Evolutionary conservation across 1,140 invertebrate species (phyloP).

Genomic region (Ditylenchus dipsaci): DNA sequence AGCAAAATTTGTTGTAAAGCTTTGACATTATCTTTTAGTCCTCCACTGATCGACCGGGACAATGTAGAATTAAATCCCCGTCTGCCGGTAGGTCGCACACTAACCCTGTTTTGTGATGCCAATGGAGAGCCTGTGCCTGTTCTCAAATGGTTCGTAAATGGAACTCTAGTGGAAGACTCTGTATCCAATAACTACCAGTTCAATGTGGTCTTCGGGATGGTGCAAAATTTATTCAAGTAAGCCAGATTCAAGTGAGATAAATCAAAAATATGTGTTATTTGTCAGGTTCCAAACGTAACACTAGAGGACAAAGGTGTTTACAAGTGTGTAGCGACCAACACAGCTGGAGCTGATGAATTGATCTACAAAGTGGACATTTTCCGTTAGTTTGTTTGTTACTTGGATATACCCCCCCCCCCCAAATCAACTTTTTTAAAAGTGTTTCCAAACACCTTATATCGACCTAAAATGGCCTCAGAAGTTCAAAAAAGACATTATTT

Average conservation of each 20-base stretch:
- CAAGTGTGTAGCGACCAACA: constrained; percentile 43
- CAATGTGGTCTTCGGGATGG: constrained; percentile 33
- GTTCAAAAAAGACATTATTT: too few species aligned
- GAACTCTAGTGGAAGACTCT: constrained; percentile 28
- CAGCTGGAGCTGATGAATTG: constrained; percentile 46
- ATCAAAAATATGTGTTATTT: neutral
- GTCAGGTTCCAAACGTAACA: constrained; percentile 49
- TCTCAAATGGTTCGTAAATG: constrained; percentile 46
- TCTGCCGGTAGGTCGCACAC: constrained; percentile 43
- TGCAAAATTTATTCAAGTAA: constrained; percentile 11
- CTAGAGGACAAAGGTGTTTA: constrained; percentile 52
- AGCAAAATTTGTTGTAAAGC: too few species aligned
- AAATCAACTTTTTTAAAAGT: too few species aligned
- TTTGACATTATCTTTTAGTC: constrained; percentile 38
- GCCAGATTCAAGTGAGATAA: constrained; percentile 9
- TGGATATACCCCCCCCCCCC: too few species aligned
- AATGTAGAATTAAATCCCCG: constrained; percentile 44
- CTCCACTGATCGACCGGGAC: constrained; percentile 50
- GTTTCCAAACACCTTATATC: too few species aligned
- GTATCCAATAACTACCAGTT: neutral
- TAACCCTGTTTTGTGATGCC: constrained; percentile 49
- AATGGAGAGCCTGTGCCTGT: constrained; percentile 49
- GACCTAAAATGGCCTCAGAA: too few species aligned
- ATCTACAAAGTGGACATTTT: constrained; percentile 42
- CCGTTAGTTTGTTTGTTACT: neutral